Percentiles rank a stretch among this genome's conserved stretches.
These are phyloP conservation scores for Helleia helle DNA, from an alignment of 2,888 invertebrate species.

Conservation along the genomic window DNA sequence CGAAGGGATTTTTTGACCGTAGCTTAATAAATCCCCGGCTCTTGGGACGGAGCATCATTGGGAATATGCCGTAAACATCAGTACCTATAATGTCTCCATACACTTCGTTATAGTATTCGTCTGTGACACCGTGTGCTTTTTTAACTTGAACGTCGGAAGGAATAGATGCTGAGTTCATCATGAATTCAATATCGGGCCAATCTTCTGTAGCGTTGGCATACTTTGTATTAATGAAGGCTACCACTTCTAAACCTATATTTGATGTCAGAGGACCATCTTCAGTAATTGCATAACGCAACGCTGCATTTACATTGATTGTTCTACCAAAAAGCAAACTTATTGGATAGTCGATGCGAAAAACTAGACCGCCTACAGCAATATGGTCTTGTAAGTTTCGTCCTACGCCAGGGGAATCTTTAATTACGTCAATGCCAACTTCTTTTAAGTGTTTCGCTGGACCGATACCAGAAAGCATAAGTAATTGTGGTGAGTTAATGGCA, in stretches of 20 bases:
- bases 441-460: conserved; percentile 84
- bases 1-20: conserved; percentile 78
- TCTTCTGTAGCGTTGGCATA: conserved; percentile 90
- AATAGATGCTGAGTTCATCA: conserved; percentile 88
- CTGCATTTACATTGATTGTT: conserved; percentile 87
- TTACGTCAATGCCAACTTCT: conserved; percentile 80
- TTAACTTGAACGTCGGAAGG: conserved; percentile 87
- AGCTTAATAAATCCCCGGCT: conserved; percentile 87
- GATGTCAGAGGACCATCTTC: conserved; percentile 91
- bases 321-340: conserved; percentile 86
- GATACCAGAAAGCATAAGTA: conserved; percentile 92
- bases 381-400: conserved; percentile 93
- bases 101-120: conserved; percentile 86
- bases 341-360: conserved; percentile 86
- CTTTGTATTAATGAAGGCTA: conserved; percentile 91
- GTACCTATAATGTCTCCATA: conserved; percentile 80
- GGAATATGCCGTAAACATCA: conserved; percentile 88
- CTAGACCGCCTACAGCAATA: conserved; percentile 88
- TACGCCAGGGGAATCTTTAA: conserved; percentile 86
- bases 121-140: conserved; percentile 85
- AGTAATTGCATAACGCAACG: conserved; percentile 86
- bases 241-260: conserved; percentile 89
- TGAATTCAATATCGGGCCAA: conserved; percentile 94
- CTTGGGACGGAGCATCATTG: conserved; percentile 92
- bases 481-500: conserved; percentile 91